These are phyloP conservation scores for Lysiphlebus fabarum DNA, from an alignment of 1,140 invertebrate species.

Conservation along the genomic window DNA sequence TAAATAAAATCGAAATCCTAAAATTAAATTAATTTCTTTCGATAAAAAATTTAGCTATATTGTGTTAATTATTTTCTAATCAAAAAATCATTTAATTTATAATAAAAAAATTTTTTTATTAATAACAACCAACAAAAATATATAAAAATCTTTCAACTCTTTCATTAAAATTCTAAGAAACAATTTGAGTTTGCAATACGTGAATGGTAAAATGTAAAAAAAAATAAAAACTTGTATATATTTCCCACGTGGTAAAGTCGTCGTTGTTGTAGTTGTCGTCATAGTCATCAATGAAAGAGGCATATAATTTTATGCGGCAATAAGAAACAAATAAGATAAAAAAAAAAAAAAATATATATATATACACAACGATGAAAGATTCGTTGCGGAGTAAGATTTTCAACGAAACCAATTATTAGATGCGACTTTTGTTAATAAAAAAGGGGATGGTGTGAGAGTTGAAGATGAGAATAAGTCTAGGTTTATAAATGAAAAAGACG, in stretches of 20 bases:
- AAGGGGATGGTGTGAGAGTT: slow-evolving; percentile 22
- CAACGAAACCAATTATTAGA: slow-evolving; percentile 56
- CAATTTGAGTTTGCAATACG: slow-evolving; percentile 46
- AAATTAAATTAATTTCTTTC: too few species aligned
- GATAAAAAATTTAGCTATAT: too few species aligned
- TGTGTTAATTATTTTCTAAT: too few species aligned
- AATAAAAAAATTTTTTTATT: too few species aligned
- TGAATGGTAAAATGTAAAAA: slow-evolving; percentile 56
- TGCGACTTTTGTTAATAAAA: slow-evolving; percentile 35
- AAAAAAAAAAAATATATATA: too few species aligned
- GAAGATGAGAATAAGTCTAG: slow-evolving; percentile 9
- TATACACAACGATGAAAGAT: slow-evolving; percentile 40
- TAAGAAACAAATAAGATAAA: slow-evolving; percentile 24
- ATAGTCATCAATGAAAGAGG: slow-evolving; percentile 19
- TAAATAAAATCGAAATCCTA: too few species aligned
- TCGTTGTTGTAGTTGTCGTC: not conserved
- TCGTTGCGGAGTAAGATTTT: slow-evolving; percentile 56
- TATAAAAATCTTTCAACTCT: slow-evolving; percentile 3
- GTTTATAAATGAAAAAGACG: too few species aligned
- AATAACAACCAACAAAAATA: slow-evolving; percentile 3
- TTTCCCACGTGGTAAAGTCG: slow-evolving; percentile 41
- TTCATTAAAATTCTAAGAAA: slow-evolving; percentile 45
- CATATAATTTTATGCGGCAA: slow-evolving; percentile 27
- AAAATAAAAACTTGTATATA: slow-evolving; percentile 38
- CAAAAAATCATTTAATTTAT: too few species aligned